phyloP scores from a whole-genome alignment of 2,113 vertebrate genomes.

The Carollia perspicillata region DNA sequence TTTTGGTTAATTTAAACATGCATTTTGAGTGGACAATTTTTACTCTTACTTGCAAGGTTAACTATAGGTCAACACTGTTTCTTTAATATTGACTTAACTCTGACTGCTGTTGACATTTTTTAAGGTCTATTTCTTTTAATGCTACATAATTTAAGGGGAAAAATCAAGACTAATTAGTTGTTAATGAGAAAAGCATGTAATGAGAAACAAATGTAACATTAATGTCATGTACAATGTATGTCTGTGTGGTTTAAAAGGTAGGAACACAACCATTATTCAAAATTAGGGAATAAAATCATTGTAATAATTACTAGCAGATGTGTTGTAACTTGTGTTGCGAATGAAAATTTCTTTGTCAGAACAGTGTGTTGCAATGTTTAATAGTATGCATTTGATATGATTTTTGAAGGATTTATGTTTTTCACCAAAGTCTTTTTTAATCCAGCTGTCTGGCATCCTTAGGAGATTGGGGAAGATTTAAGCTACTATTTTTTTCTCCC shows the following conservation, averaged over 20 bases:
- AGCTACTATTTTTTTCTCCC: neutral
- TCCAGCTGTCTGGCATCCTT: neutral
- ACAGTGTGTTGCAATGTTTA: constrained; percentile 70
- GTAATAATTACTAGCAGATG: constrained; percentile 84
- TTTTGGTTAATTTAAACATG: constrained; percentile 70
- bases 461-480: neutral
- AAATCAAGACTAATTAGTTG: constrained; percentile 85
- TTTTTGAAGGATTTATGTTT: constrained; percentile 30
- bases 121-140: constrained; percentile 81
- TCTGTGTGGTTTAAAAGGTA: constrained; percentile 53
- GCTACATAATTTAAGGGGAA: constrained; percentile 81
- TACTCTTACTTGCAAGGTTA: constrained; percentile 84
- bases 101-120: constrained; percentile 78
- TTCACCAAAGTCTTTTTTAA: neutral
- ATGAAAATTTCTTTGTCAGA: constrained; percentile 78
- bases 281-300: constrained; percentile 79
- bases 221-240: constrained; percentile 80
- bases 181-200: constrained; percentile 90
- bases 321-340: constrained; percentile 63
- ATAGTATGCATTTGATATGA: neutral
- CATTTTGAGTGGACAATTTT: constrained; percentile 80
- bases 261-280: constrained; percentile 61
- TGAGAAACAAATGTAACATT: constrained; percentile 86
- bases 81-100: constrained; percentile 80
- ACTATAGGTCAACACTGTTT: constrained; percentile 81